Conservation (phyloP, 2,113 vertebrate genomes). For the Rhegmatorhina hoffmannsi region DNA sequence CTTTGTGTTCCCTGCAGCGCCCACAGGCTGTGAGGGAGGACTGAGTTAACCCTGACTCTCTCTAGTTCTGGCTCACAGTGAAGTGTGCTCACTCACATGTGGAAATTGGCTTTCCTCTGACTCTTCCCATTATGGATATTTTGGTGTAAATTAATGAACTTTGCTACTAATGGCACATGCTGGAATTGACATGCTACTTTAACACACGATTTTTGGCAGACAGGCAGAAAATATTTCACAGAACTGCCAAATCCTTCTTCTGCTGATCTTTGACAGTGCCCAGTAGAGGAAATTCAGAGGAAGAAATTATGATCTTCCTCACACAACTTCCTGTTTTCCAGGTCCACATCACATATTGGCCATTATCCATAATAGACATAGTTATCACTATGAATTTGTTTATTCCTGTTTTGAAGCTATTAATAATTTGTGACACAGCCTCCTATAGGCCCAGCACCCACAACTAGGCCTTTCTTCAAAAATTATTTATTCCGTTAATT, state of each 20-base stretch:
- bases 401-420: slow-evolving; percentile 4
- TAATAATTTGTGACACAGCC: neutral
- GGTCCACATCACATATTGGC: neutral
- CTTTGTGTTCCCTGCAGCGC: neutral
- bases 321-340: neutral
- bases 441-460: neutral
- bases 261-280: neutral
- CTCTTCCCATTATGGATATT: neutral
- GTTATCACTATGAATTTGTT: neutral
- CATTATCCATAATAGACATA: neutral
- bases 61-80: neutral
- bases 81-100: neutral
- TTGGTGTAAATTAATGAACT: neutral
- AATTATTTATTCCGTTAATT: neutral
- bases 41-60: neutral
- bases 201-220: neutral
- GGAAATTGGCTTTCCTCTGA: neutral
- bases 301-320: neutral
- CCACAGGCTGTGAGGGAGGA: neutral
- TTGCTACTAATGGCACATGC: rapidly evolving
- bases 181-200: neutral
- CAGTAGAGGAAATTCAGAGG: neutral
- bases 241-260: neutral
- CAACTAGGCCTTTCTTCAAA: neutral
- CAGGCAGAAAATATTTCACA: neutral